Evolutionary conservation across 2,888 invertebrate species (phyloP).

Genomic region (Tetanocera ferruginea): DNA sequence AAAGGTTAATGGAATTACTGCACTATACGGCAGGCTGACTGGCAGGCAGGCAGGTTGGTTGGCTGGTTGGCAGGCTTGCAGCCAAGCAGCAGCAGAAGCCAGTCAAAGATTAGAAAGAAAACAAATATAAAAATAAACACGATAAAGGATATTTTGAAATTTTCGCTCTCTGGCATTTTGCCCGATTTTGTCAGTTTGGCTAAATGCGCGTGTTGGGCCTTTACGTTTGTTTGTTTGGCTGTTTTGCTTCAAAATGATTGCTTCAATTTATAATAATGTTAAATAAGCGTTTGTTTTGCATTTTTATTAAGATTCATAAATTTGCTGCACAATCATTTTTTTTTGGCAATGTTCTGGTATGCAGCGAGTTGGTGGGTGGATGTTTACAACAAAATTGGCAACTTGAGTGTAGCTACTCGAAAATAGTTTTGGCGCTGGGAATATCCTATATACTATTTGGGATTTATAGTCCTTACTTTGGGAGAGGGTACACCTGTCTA

Average conservation of each 20-base stretch:
- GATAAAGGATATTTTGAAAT: background rate
- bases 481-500: too few relatives aligned
- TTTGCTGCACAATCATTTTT: background rate
- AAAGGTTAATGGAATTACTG: conserved; percentile 36
- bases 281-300: conserved; percentile 21
- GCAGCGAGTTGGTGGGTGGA: too few relatives aligned
- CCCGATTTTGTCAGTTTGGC: conserved; percentile 14
- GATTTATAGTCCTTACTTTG: too few relatives aligned
- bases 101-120: conserved; percentile 15
- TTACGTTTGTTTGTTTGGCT: background rate
- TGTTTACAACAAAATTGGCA: too few relatives aligned
- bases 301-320: conserved; percentile 29
- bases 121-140: background rate
- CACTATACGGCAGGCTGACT: background rate
- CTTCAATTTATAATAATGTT: conserved; percentile 33
- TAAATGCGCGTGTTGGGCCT: too few relatives aligned
- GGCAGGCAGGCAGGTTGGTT: background rate
- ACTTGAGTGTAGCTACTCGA: too few relatives aligned
- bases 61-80: background rate
- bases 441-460: too few relatives aligned
- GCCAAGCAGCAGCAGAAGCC: conserved; percentile 2
- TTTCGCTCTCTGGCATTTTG: conserved; percentile 5
- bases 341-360: background rate
- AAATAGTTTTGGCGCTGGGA: too few relatives aligned
- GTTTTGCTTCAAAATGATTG: conserved; percentile 20